Percentiles rank a stretch among this genome's conserved stretches.
phyloP scores from a whole-genome alignment of 2,888 invertebrate species.

The Melanchra persicariae region DNA sequence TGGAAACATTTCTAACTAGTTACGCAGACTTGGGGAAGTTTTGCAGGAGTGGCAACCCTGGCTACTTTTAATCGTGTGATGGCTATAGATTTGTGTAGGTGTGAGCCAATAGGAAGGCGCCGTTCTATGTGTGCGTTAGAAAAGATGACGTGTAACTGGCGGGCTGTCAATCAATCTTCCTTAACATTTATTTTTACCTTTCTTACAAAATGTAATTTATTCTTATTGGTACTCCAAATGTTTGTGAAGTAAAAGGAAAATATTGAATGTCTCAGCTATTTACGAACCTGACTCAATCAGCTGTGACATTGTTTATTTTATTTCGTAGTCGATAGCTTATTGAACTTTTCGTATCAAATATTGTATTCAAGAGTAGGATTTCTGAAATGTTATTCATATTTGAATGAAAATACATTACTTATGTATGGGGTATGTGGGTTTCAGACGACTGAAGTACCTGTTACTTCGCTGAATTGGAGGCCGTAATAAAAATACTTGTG shows the following conservation, averaged over 20 bases:
- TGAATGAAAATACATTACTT: slow-evolving; percentile 5
- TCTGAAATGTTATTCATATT: slow-evolving; percentile 19
- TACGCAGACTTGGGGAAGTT: slow-evolving; percentile 43
- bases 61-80: slow-evolving; percentile 32
- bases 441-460: background rate
- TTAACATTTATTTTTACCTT: slow-evolving; percentile 38
- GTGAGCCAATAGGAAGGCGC: slow-evolving; percentile 9
- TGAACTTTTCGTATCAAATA: slow-evolving; percentile 31
- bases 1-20: slow-evolving; percentile 57
- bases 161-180: slow-evolving; percentile 46
- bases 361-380: slow-evolving; percentile 34
- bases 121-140: slow-evolving; percentile 30
- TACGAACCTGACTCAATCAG: slow-evolving; percentile 36
- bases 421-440: slow-evolving; percentile 5
- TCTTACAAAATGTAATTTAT: slow-evolving; percentile 39
- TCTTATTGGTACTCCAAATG: slow-evolving; percentile 35
- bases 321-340: slow-evolving; percentile 30
- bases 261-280: slow-evolving; percentile 42
- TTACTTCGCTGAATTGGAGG: background rate
- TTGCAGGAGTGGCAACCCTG: slow-evolving; percentile 32
- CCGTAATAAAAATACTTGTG: background rate
- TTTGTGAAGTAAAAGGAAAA: slow-evolving; percentile 34
- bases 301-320: slow-evolving; percentile 39
- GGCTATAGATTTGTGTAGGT: slow-evolving; percentile 4
- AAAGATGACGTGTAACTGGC: slow-evolving; percentile 20